Base-by-base conservation (phyloP, 2,113 vertebrate species). In the Corynorhinus townsendii region DNA sequence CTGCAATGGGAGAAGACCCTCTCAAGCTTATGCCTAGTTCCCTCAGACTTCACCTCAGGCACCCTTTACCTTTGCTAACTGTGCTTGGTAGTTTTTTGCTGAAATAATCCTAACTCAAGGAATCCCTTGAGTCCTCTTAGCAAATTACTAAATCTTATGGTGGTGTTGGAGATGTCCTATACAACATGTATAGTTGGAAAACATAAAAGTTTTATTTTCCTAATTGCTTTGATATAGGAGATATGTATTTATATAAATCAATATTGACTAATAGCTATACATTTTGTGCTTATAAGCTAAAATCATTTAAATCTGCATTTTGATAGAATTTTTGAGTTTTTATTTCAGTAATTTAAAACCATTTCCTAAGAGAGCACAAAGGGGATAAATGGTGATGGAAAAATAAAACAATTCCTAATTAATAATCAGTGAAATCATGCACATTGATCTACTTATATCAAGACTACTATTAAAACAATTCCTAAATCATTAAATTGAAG, bases 291-390 rank as follows among this genome's bases (percentile, higher is more conserved):
- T 90, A 89, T 7, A 69, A 88, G 38, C 33, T 86, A 84, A 91
- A 79, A 73, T 75, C 76, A 85, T 88, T 64, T 93, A 92, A 90
- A 86, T 73, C 19, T 86, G 43, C 0, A 90, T 89, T 83, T 9
- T 89, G 4, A 40, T 40, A 33, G 24, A 88, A 83, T 68, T 72
- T 94, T 82, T 91, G 19, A 86, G 7, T 59, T 85, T 93, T 96
- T 88, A 92, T 19, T 96, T 95, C 15, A 69, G 35, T 75, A 93
- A 54, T 96, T 87, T 16, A 88, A 95, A 95, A 56, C 52, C 73
- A 86, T 71, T 73, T 80, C 33, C 85, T 77, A 71, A 66, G 30
- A 66, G 64, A 33, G 30, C 30, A 66, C 14, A 66, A 33, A 66
- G 64, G 14, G 30, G 64, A 66, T 66, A 66, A 66, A 66, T 66